Base-by-base conservation (phyloP, 2,888 invertebrate genomes). In the Pyrrhosoma nymphula region DNA sequence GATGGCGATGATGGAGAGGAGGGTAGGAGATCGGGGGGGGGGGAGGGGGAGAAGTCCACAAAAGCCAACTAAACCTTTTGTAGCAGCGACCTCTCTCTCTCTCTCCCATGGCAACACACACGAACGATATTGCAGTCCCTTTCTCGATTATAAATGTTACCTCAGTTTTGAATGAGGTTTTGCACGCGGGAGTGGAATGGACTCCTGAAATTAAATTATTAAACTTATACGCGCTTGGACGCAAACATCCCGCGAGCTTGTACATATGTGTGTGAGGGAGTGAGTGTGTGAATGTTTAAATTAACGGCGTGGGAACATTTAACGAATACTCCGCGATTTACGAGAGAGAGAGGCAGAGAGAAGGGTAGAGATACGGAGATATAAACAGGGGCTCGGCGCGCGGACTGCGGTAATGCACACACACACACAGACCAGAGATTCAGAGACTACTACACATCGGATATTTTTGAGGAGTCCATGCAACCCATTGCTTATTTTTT, bases 121-220 rank as follows among this genome's bases (percentile, higher is more conserved):
- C 82, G 35, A 82, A 82, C 82, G 82, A 82, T 82, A 82, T 82
- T 82, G 82, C 82, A 82, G 82, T 82, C 82, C 69, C 69, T 89
- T 89, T 89, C 89, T 93, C 93, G 93, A 93, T 93, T 93, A 93
- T 93, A 93, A 93, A 93, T 93, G 69, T 93, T 75, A 69, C 63
- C 91, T 91, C 91, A 47, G 93, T 93, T 93, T 60, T 75, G 93
- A 93, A 93, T 93, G 93, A 93, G 93, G 93, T 93, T 93, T 93
- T 93, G 93, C 23, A 47, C 39, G n/a, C 93, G 93, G 93, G 20
- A 93, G 69, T 35, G 82, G 55, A 93, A 93, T 93, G 93, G 93
- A 69, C 69, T 60, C 93, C 20, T n/a, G 93, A 75, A 93, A 93
- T 93, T 93, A 93, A 93, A 93, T 93, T 93, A 93, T 93, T 93